phyloP scores from a whole-genome alignment of 1,140 invertebrate species.

The Hylaeus anthracinus region DNA sequence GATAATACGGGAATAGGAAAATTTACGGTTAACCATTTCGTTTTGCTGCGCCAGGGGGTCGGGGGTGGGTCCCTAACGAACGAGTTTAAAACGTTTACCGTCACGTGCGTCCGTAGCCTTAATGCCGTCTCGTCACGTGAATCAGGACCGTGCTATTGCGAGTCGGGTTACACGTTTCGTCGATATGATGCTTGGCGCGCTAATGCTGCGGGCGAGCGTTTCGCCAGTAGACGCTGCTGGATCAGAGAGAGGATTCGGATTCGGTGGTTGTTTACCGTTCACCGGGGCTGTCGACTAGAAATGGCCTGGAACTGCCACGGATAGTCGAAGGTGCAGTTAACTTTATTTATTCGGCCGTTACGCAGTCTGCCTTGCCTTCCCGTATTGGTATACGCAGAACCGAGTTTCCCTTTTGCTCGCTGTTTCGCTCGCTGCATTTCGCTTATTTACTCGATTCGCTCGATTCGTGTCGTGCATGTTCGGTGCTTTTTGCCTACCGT shows the following conservation, averaged over 20 bases:
- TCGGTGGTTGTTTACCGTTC: slow-evolving; percentile 35
- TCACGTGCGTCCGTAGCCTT: slow-evolving; percentile 9
- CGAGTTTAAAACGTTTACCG: slow-evolving; percentile 39
- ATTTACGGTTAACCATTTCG: slow-evolving; percentile 57
- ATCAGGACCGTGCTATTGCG: neutral
- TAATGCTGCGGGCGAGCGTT: slow-evolving; percentile 33
- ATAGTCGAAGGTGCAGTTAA: slow-evolving; percentile 41
- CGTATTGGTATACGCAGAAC: slow-evolving; percentile 17
- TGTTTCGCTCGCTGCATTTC: neutral
- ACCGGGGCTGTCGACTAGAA: slow-evolving; percentile 16
- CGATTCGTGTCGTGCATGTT: neutral
- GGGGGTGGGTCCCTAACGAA: slow-evolving; percentile 11
- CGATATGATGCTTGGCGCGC: slow-evolving; percentile 30
- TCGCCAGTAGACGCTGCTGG: slow-evolving; percentile 1
- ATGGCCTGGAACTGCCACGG: slow-evolving; percentile 43
- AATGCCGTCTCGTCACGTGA: slow-evolving; percentile 23
- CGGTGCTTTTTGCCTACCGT: neutral
- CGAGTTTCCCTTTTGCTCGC: slow-evolving; percentile 12
- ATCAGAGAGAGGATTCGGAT: slow-evolving; percentile 27
- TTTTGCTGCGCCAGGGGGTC: neutral
- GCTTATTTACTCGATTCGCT: slow-evolving; percentile 16
- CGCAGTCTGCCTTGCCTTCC: slow-evolving; percentile 43
- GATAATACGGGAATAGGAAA: slow-evolving; percentile 58
- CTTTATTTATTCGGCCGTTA: slow-evolving; percentile 45
- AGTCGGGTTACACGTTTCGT: neutral